These are phyloP conservation scores for Montipora sp. DNA, from an alignment of 64 coral and sea anemone genomes.

Conservation along the genomic window DNA sequence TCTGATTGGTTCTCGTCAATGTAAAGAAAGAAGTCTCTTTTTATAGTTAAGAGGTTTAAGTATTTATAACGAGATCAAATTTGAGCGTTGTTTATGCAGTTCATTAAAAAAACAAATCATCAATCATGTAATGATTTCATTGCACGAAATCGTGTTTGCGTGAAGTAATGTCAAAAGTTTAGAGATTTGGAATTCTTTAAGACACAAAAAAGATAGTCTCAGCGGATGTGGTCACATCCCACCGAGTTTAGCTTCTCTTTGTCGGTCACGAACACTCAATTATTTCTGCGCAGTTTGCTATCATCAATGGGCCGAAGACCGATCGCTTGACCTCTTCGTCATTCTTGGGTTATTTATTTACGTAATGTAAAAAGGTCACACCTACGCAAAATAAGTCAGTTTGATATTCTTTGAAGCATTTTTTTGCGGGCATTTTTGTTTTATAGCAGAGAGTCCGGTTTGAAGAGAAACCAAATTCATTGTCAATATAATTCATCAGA, in stretches of 20 bases:
- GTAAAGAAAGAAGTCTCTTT: conserved; percentile 27
- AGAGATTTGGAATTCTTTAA: background rate
- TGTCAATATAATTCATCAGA: too few relatives aligned
- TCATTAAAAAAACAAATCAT: conserved; percentile 37
- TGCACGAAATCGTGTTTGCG: conserved; percentile 40
- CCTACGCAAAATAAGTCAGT: too few relatives aligned
- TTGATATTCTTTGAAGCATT: too few relatives aligned
- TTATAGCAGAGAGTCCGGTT: too few relatives aligned
- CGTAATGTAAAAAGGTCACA: too few relatives aligned
- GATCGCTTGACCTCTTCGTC: background rate
- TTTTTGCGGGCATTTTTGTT: too few relatives aligned
- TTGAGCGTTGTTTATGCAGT: conserved; percentile 39
- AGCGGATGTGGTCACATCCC: conserved; percentile 16
- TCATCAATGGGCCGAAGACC: background rate
- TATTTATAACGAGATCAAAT: conserved; percentile 24
- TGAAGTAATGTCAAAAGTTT: background rate
- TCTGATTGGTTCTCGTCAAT: background rate
- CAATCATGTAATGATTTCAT: background rate
- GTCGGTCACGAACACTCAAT: background rate
- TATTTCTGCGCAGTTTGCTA: background rate
- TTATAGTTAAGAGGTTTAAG: conserved; percentile 24
- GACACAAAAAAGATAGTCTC: background rate
- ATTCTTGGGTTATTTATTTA: background rate
- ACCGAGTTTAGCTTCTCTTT: background rate
- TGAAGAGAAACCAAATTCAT: too few relatives aligned